Percentiles rank a stretch among this genome's conserved stretches.
These are phyloP conservation scores for Nothocercus nigrocapillus DNA, from an alignment of 2,113 vertebrate genomes.

Conservation along the genomic window DNA sequence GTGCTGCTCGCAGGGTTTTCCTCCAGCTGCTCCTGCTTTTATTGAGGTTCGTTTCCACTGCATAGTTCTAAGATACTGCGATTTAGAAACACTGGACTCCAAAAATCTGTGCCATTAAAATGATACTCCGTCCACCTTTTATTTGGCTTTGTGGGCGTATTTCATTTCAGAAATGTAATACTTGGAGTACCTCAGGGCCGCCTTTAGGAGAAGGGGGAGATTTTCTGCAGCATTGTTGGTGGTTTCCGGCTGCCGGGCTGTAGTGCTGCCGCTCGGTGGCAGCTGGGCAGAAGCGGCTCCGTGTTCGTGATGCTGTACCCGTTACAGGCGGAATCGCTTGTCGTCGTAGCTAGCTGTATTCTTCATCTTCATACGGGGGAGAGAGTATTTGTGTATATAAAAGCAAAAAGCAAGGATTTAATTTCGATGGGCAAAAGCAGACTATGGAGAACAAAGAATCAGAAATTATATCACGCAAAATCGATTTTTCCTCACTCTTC, in stretches of 20 bases:
- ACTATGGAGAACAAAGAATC: background rate
- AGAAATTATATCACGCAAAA: background rate
- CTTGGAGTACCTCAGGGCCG: too few species aligned
- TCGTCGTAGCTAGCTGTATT: background rate
- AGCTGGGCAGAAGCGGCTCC: background rate
- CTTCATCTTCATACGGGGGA: background rate
- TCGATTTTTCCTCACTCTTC: background rate
- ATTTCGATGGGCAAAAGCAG: background rate
- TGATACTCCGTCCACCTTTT: background rate
- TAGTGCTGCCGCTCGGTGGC: conserved; percentile 5
- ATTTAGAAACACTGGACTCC: background rate
- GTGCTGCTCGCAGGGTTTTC: background rate
- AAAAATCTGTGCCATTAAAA: background rate
- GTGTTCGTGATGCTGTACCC: background rate
- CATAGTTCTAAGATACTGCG: background rate
- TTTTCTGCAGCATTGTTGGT: background rate
- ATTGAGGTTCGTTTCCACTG: background rate
- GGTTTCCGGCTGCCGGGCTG: background rate
- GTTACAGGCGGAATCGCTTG: background rate
- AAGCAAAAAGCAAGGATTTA: background rate
- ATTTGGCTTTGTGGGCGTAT: background rate
- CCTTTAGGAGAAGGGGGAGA: background rate
- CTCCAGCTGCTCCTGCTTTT: background rate
- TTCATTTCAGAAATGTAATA: background rate
- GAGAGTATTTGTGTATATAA: background rate